Evolutionary conservation across 2,113 vertebrate genomes (phyloP).

Genomic region (Panthera leo): DNA sequence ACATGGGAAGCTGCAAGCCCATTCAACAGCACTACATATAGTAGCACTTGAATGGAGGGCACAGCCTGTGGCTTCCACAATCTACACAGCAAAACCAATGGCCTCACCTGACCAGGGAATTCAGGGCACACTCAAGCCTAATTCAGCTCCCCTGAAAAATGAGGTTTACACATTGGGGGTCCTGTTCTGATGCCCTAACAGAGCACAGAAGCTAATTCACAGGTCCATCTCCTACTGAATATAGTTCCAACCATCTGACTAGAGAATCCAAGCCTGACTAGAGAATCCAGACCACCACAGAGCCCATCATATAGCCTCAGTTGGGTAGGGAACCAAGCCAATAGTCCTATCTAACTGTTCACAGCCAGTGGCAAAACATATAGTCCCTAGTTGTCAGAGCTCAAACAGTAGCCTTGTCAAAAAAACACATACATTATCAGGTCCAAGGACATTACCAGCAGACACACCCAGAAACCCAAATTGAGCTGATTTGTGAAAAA

Average conservation of each 20-base stretch:
- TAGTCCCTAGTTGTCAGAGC: neutral
- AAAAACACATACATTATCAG: neutral
- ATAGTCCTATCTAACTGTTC: neutral
- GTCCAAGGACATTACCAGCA: neutral
- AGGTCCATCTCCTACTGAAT: neutral
- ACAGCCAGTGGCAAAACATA: neutral
- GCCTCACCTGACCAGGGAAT: neutral
- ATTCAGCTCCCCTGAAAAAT: neutral
- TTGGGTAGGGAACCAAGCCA: neutral
- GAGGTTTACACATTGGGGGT: neutral
- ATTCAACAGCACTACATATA: neutral
- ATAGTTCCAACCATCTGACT: neutral
- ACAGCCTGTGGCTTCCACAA: neutral
- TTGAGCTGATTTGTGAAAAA: neutral
- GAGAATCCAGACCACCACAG: neutral
- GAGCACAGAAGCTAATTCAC: neutral
- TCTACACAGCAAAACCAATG: neutral
- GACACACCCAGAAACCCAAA: neutral
- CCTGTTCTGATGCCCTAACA: neutral
- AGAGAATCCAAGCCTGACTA: neutral
- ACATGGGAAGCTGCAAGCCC: neutral
- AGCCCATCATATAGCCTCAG: neutral
- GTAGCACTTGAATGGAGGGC: neutral
- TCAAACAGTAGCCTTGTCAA: neutral
- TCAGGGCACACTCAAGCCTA: neutral